Percentiles rank a stretch among this genome's conserved stretches.
Evolutionary conservation across 2,797 vertebrate species (phyloP).

Genomic region (Chaunax sp.): DNA sequence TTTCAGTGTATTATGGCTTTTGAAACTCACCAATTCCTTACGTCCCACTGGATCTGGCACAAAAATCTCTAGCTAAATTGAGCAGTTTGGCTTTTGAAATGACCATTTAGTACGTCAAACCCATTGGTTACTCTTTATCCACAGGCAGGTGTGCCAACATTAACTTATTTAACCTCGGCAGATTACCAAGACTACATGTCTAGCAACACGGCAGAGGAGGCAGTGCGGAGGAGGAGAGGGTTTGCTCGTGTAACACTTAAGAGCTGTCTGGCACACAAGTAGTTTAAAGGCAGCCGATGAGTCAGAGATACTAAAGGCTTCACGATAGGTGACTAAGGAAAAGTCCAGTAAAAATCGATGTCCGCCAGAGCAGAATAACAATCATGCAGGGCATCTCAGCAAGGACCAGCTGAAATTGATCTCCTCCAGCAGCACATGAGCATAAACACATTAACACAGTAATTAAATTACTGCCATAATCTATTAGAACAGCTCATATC

Average conservation of each 20-base stretch:
- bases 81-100: constrained; percentile 29
- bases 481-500: background rate
- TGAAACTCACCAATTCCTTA: constrained; percentile 56
- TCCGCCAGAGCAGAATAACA: background rate
- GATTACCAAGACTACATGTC: constrained; percentile 15
- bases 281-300: constrained; percentile 10
- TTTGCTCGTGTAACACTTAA: constrained; percentile 4
- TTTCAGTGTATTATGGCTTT: constrained; percentile 36
- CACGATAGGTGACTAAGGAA: constrained; percentile 17
- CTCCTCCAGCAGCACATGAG: background rate
- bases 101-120: constrained; percentile 22
- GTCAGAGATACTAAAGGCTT: constrained; percentile 13
- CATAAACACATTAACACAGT: constrained; percentile 2
- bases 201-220: constrained; percentile 8
- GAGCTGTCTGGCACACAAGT: background rate
- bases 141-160: constrained; percentile 7
- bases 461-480: constrained; percentile 8
- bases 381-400: background rate
- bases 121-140: constrained; percentile 38
- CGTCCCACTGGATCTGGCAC: constrained; percentile 23
- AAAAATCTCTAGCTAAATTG: constrained; percentile 28
- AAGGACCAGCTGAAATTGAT: constrained; percentile 1
- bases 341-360: constrained; percentile 13
- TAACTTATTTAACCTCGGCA: constrained; percentile 21
- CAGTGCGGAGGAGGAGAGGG: no score